Evolutionary conservation across 2,113 vertebrate species (phyloP), one percentile per base, ranked within the genome.

Genomic region (Oncorhynchus keta): DNA sequence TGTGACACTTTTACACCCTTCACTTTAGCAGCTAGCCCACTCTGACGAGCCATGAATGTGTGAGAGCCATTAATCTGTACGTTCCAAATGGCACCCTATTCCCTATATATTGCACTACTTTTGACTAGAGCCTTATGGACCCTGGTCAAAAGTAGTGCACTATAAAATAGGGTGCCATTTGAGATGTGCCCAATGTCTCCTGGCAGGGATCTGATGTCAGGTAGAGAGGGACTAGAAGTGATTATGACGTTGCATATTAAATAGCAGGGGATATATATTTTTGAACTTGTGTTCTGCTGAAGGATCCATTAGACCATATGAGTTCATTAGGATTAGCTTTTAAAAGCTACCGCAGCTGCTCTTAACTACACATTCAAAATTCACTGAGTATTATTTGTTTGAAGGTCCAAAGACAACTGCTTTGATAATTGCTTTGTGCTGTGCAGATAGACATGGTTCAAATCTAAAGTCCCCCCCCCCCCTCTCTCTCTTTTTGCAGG

Each of bases 401-500:
- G 39, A 62, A 62, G 59, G 59, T 62, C 12, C 59, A 22, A 62
- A n/a, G n/a, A 62, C 59, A 62, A 22, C 9, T n/a, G 59, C 59
- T 11, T 62, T n/a, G n/a, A 22, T n/a, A 11, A 62, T 24, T n/a
- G 8, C 59, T 62, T 62, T 62, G 59, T 62, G 59, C n/a, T 22
- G 59, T 62, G 59, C 5, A n/a, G 24, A 62, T 22, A 62, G 59
- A 62, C 7, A 22, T 62, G 13, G 18, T 62, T 62, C 0, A 62
- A 24, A 62, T 62, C 59, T 22, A 62, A 62, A 12, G 24, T 48
- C 24, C 3, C 39, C 39, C n/a, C 8, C 39, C 7, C 35, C 7
- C 22, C 26, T 51, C 14, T 69, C 14, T 59, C 39, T 73, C 30
- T 48, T 26, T 74, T 79, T 93, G 9, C 94, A 99, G 98, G 98